phyloP scores from a whole-genome alignment of 2,888 invertebrate species.

The Plemyria rubiginata region DNA sequence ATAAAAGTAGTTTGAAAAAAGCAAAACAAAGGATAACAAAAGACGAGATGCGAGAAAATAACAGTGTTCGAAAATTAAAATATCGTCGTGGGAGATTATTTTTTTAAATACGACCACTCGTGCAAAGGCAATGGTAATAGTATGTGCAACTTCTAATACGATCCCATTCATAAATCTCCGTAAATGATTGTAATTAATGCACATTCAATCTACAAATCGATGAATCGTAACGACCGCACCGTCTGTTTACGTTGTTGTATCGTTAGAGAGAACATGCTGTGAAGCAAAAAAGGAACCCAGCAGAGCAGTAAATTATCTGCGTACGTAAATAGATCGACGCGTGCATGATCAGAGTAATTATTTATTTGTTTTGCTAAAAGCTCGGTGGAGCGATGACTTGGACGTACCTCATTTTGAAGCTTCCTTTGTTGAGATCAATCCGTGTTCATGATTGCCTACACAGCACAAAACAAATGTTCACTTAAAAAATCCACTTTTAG shows the following conservation, averaged over 20 bases:
- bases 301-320: slow-evolving; percentile 62
- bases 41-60: slow-evolving; percentile 23
- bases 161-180: slow-evolving; percentile 75
- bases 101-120: slow-evolving; percentile 35
- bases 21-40: slow-evolving; percentile 14
- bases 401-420: slow-evolving; percentile 82
- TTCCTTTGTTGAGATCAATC: slow-evolving; percentile 81
- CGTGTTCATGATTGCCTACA: slow-evolving; percentile 75
- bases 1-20: not conserved
- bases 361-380: slow-evolving; percentile 83
- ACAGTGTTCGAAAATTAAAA: slow-evolving; percentile 41
- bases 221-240: slow-evolving; percentile 64
- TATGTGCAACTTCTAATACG: slow-evolving; percentile 50
- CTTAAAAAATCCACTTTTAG: slow-evolving; percentile 80
- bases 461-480: slow-evolving; percentile 81
- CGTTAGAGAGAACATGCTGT: slow-evolving; percentile 54
- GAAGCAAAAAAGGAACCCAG: slow-evolving; percentile 57
- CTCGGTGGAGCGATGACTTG: slow-evolving; percentile 71
- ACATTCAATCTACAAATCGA: slow-evolving; percentile 71
- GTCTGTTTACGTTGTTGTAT: slow-evolving; percentile 73
- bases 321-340: slow-evolving; percentile 73
- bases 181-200: slow-evolving; percentile 53
- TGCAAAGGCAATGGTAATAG: slow-evolving; percentile 40
- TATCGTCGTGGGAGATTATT: slow-evolving; percentile 39
- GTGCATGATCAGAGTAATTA: slow-evolving; percentile 67